phyloP scores from a whole-genome alignment of 2,113 vertebrate species.

The Columba livia region DNA sequence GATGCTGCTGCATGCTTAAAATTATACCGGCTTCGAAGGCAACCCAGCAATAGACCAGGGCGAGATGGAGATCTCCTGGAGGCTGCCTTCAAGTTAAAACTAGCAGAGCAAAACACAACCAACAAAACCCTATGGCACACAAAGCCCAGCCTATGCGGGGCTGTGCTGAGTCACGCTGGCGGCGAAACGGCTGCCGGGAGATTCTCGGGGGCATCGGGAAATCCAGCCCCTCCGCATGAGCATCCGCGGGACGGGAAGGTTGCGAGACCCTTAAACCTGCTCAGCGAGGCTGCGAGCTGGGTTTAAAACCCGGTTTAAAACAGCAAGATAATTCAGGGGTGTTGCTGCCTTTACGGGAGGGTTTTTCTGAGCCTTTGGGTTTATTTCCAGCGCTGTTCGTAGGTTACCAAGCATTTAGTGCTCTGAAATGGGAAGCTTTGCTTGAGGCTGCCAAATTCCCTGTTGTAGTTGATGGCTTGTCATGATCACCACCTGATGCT shows the following conservation, averaged over 20 bases:
- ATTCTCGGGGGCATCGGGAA: accelerated
- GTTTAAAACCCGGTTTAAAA: neutral
- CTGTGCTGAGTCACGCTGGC: neutral
- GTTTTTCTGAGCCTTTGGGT: neutral
- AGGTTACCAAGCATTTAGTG: neutral
- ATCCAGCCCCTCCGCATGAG: neutral
- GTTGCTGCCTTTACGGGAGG: neutral
- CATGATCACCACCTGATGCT: neutral
- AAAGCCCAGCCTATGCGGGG: neutral
- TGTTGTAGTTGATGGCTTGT: neutral
- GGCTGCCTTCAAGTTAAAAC: neutral
- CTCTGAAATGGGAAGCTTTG: neutral
- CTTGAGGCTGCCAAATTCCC: neutral
- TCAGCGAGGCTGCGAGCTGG: accelerated
- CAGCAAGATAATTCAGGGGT: accelerated
- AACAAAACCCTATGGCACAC: no score
- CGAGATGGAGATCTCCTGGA: neutral
- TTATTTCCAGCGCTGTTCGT: accelerated
- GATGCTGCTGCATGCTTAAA: neutral
- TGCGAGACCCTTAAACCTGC: accelerated
- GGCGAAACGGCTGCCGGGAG: accelerated
- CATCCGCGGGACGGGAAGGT: accelerated
- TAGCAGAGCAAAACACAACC: neutral
- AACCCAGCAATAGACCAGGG: neutral
- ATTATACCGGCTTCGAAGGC: neutral